Evolutionary conservation across 2,113 vertebrate genomes (phyloP).

Genomic region (Malaclemys terrapin): DNA sequence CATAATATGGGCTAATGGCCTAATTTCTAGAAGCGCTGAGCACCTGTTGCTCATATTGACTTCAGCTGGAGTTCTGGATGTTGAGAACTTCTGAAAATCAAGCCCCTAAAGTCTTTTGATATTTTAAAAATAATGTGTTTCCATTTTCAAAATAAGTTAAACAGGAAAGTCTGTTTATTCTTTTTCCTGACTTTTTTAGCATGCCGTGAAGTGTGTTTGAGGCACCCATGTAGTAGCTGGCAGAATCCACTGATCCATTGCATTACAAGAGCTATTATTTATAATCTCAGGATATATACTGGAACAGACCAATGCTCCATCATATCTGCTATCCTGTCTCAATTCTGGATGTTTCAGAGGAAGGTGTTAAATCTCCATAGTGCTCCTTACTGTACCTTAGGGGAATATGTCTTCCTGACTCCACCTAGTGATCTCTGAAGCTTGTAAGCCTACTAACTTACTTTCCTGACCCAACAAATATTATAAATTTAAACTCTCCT

Average conservation of each 20-base stretch:
- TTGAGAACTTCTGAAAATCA: not conserved
- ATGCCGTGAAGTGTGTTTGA: not conserved
- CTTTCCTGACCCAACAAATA: slow-evolving; percentile 13
- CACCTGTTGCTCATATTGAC: not conserved
- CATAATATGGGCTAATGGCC: not conserved
- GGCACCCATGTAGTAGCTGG: not conserved
- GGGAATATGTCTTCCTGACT: slow-evolving; percentile 22
- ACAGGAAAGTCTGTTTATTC: not conserved
- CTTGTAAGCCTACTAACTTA: not conserved
- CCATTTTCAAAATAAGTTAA: not conserved
- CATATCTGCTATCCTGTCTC: slow-evolving; percentile 36
- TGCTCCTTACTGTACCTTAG: not conserved
- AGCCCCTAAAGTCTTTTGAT: not conserved
- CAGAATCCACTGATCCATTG: not conserved
- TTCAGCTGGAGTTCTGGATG: not conserved
- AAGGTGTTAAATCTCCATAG: slow-evolving; percentile 41
- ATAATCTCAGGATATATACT: not conserved
- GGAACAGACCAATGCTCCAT: slow-evolving; percentile 13
- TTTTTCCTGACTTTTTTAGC: not conserved
- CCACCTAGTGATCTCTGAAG: slow-evolving; percentile 41
- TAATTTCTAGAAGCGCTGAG: not conserved
- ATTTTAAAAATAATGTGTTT: not conserved
- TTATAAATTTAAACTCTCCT: not conserved
- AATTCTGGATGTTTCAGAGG: slow-evolving; percentile 39
- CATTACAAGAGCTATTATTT: not conserved